Evolutionary conservation across 2,888 invertebrate genomes (phyloP), one percentile per base, ranked within the genome.

Genomic region (Sphaerophoria taeniata): DNA sequence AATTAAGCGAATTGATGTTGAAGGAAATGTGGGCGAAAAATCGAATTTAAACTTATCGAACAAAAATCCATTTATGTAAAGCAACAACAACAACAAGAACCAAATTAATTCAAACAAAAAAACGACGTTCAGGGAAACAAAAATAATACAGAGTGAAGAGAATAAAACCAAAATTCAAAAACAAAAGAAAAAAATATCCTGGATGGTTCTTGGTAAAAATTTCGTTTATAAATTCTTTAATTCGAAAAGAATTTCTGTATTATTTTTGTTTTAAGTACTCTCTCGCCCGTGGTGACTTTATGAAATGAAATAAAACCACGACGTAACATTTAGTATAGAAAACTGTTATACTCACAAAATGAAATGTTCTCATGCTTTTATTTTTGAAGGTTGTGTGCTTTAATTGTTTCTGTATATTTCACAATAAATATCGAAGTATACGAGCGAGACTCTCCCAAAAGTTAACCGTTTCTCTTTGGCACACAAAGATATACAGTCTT

Each of bases 211-310:
- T 76, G 43, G 36, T 78, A 73, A 55, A 63, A 76, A 72, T 75
- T 84, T 79, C 65, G 74, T 76, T 78, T 67, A 24, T 60, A 53
- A 67, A 70, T 83, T 77, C 77, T 73, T 78, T 74, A 53, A 39
- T 51, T 36, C 31, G 51, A 45, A 55, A 78, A 74, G 70, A 78
- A 79, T 78, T 67, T 81, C 78, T 78, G 70, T 81, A 75, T 77
- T 85, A 85, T 80, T 85, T 87, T 79, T 76, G 84, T 78, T 81
- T 78, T 87, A 87, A 86, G 87, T 87, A 86, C 81, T 84, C 87
- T 87, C 87, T 87, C 87, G 84, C 71, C 79, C 87, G 85, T 87
- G 86, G 75, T 81, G 84, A 87, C 78, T 87, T 85, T 86, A 75
- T 87, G 87, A 87, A 83, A 81, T 81, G 80, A 87, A 83, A 86